phyloP scores from a whole-genome alignment of 2,888 invertebrate species.

The Siphlonurus alternatus region DNA sequence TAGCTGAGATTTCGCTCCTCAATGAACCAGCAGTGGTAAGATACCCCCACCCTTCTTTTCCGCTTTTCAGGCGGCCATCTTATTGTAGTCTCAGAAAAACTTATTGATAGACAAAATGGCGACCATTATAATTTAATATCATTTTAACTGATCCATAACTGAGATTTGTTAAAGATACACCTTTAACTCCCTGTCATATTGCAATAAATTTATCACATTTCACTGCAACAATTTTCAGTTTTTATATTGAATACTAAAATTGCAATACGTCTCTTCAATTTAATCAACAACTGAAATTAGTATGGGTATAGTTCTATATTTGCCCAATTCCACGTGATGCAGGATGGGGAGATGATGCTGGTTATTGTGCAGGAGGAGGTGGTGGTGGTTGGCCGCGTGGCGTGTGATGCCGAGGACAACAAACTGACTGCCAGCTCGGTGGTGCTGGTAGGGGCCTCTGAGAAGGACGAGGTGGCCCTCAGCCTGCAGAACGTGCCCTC shows the following conservation, averaged over 20 bases:
- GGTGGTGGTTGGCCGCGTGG: constrained; percentile 49
- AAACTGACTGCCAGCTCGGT: constrained; percentile 53
- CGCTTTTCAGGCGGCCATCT: too few species aligned
- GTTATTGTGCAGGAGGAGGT: constrained; percentile 25
- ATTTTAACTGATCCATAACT: too few species aligned
- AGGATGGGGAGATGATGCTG: not conserved
- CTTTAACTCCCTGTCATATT: too few species aligned
- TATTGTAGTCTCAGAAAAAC: too few species aligned
- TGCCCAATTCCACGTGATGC: not conserved
- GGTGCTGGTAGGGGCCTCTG: constrained; percentile 45
- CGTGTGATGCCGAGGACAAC: constrained; percentile 49
- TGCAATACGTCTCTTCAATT: not conserved
- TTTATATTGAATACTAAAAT: not conserved
- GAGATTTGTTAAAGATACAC: too few species aligned
- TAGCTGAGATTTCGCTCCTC: constrained; percentile 15
- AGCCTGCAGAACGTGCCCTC: constrained; percentile 35
- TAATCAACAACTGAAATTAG: too few species aligned
- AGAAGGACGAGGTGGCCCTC: constrained; percentile 23
- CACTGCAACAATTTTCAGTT: too few species aligned
- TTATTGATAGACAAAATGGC: too few species aligned
- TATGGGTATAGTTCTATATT: too few species aligned
- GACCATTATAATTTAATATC: too few species aligned
- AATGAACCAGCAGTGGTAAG: constrained; percentile 17
- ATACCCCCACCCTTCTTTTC: too few species aligned
- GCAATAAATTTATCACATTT: too few species aligned